Percentiles rank a stretch among this genome's conserved stretches.
Conservation (phyloP, 2,113 vertebrate species). For the Hippocampus abdominalis region DNA sequence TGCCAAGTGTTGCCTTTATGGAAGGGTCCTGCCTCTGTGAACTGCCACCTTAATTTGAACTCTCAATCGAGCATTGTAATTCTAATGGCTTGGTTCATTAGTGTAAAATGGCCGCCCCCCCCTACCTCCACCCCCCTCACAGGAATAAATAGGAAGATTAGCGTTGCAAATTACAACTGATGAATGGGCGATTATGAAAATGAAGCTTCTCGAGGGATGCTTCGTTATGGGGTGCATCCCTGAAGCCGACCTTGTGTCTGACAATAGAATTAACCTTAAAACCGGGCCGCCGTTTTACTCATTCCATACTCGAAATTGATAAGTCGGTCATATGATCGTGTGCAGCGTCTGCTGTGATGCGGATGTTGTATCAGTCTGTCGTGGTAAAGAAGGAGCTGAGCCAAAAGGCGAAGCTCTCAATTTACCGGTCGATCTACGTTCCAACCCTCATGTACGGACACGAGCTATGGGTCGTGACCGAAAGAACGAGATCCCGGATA, state of each 20-base stretch:
- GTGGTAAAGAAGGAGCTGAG: too few relatives aligned
- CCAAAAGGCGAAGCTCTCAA: too few relatives aligned
- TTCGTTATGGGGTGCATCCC: constrained; percentile 16
- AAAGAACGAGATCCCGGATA: too few relatives aligned
- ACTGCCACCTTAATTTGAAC: constrained; percentile 45
- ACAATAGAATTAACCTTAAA: constrained; percentile 2
- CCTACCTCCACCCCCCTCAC: constrained; percentile 23
- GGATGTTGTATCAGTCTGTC: too few relatives aligned
- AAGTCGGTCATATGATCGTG: too few relatives aligned
- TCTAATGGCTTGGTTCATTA: constrained; percentile 56
- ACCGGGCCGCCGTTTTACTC: not conserved
- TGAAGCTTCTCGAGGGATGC: constrained; percentile 32
- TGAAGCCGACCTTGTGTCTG: constrained; percentile 23
- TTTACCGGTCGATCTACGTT: too few relatives aligned
- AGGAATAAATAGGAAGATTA: constrained; percentile 55
- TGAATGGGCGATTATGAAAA: constrained; percentile 55
- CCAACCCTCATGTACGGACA: too few relatives aligned
- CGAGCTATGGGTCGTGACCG: too few relatives aligned
- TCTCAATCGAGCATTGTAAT: constrained; percentile 43
- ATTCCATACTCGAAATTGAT: not conserved
- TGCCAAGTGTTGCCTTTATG: constrained; percentile 32
- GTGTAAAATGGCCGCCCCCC: constrained; percentile 34
- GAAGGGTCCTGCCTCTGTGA: constrained; percentile 26
- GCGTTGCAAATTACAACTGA: constrained; percentile 50
- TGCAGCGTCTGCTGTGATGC: too few relatives aligned